Percentiles rank a stretch among this genome's conserved stretches.
These are phyloP conservation scores for Pandion haliaetus DNA, from an alignment of 2,113 vertebrate genomes.

Conservation along the genomic window DNA sequence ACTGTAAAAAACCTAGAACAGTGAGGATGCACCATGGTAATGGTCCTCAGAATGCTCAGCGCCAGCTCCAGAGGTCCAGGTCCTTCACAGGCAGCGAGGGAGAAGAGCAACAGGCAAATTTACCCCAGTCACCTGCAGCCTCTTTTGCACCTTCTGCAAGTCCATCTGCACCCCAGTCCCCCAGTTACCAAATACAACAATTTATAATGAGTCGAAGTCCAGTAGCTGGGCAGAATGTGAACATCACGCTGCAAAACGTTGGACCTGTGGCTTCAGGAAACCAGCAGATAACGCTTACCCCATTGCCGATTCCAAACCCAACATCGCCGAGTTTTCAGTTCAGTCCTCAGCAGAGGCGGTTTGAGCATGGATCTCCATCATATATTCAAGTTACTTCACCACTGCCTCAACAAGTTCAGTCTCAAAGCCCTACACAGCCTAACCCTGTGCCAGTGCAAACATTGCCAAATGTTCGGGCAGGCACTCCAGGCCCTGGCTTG, in stretches of 20 bases:
- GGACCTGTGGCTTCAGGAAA: conserved; percentile 81
- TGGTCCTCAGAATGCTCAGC: conserved; percentile 91
- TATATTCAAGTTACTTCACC: conserved; percentile 91
- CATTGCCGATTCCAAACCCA: conserved; percentile 82
- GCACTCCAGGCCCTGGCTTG: conserved; percentile 75
- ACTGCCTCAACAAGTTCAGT: conserved; percentile 84
- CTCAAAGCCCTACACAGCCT: conserved; percentile 88
- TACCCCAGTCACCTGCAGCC: conserved; percentile 88
- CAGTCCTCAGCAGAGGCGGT: conserved; percentile 83
- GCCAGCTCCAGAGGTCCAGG: conserved; percentile 89
- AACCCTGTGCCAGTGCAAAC: conserved; percentile 77
- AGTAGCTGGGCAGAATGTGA: conserved; percentile 87
- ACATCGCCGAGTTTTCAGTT: conserved; percentile 89
- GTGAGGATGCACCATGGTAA: conserved; percentile 97
- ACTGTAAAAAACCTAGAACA: conserved; percentile 53
- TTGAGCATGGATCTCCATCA: conserved; percentile 84
- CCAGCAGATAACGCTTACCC: conserved; percentile 89
- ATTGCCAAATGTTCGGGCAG: conserved; percentile 80
- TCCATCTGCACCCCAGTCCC: conserved; percentile 89
- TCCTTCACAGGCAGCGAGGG: conserved; percentile 87
- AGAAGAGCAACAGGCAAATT: conserved; percentile 83
- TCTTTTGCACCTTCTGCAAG: conserved; percentile 87
- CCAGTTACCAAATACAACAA: conserved; percentile 87
- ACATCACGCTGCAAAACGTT: conserved; percentile 92
- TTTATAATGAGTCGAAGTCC: conserved; percentile 88